Evolutionary conservation across 2,113 vertebrate genomes (phyloP), one percentile per base, ranked within the genome.

Genomic region (Ranitomeya imitator): DNA sequence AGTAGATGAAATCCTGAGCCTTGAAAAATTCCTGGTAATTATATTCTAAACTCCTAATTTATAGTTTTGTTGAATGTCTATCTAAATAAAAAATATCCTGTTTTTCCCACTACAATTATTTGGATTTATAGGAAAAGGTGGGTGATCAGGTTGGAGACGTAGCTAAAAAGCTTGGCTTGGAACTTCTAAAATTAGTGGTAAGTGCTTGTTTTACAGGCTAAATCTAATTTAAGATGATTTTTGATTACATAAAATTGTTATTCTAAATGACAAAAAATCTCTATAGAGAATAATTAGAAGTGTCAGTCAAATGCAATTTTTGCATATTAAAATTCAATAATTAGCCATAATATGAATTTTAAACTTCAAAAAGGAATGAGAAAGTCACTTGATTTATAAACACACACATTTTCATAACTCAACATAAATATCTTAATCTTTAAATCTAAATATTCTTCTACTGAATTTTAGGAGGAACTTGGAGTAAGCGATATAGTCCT

Each of bases 81-180:
- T 18, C 18, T 76, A 51, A 9, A 10, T 8, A 10, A 19, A 19
- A 19, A 21, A 51, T 76, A 19, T 4, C 1, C 4, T 37, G 31
- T 31, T 31, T 13, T 31, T 21, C 21, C 19, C 37, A 45, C 37
- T 45, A 45, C 37, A 45, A 1, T n/a, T 57, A 4, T 8, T 2
- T 37, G 55, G 21, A n/a, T 18, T 86, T 78, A 19, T 77, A 86
- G 85, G 85, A 86, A 78, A 60, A 45, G 19, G 6, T 86, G 52
- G 73, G 71, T 3, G 85, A 86, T 59, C 61, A 86, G 54, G 85
- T 63, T 77, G 73, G 85, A n/a, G 85, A 86, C n/a, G 55, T 61
- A 63, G 85, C 73, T 9, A 55, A 86, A 21, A 51, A 86, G 14
- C 71, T 86, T 63, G 73, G 31, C 6, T 52, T 63, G n/a, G 73